Evolutionary conservation across 2,888 invertebrate species (phyloP).

Genomic region (Ephialtes manifestator): DNA sequence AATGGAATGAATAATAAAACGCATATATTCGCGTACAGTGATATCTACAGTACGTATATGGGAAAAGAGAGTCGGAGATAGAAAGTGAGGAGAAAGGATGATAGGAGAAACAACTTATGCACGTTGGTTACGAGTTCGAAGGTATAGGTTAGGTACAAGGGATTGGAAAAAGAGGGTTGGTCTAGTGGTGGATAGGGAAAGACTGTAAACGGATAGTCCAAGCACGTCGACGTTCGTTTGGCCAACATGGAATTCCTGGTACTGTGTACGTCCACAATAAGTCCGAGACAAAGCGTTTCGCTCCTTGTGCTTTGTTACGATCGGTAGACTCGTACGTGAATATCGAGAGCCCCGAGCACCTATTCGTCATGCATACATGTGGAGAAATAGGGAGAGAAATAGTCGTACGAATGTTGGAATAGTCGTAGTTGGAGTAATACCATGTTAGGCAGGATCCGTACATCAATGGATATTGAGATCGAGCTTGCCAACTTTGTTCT

Average conservation of each 20-base stretch:
- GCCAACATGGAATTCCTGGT: slow-evolving; percentile 47
- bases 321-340: not conserved
- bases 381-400: not conserved
- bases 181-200: slow-evolving; percentile 11
- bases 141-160: not conserved
- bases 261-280: not conserved
- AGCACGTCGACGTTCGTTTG: slow-evolving; percentile 35
- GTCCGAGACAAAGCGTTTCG: slow-evolving; percentile 44
- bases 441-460: not conserved
- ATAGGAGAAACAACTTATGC: slow-evolving; percentile 24
- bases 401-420: not conserved
- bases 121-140: not conserved
- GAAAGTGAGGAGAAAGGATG: not conserved
- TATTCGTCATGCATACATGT: not conserved
- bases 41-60: not conserved
- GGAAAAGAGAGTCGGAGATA: not conserved
- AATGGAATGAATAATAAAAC: slow-evolving; percentile 68
- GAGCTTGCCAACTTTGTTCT: not conserved
- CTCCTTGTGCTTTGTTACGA: slow-evolving; percentile 38
- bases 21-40: slow-evolving; percentile 22
- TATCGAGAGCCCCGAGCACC: not conserved
- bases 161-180: slow-evolving; percentile 24
- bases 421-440: not conserved
- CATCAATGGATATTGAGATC: not conserved
- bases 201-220: slow-evolving; percentile 40